These are phyloP conservation scores for Choloepus hoffmanni DNA, from an alignment of 2,113 vertebrate genomes.

Conservation along the genomic window DNA sequence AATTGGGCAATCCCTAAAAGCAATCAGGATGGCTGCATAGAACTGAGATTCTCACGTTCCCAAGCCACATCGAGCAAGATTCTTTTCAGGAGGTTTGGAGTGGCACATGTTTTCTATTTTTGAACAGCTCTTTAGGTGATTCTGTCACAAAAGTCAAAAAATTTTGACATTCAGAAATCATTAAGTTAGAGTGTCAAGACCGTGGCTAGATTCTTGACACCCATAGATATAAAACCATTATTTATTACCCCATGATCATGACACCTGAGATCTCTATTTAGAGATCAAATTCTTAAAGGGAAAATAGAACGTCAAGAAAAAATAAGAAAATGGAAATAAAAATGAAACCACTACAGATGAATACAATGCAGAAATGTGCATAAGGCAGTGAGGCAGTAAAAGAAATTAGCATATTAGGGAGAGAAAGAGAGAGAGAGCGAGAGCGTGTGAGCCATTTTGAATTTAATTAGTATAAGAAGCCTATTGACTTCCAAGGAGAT, in stretches of 20 bases:
- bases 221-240: neutral
- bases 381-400: no score
- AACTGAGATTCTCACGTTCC: neutral
- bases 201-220: neutral
- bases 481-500: neutral
- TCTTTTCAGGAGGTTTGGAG: neutral
- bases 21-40: neutral
- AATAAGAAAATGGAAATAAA: neutral
- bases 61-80: neutral
- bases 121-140: neutral
- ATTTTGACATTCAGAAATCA: neutral
- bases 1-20: neutral
- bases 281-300: neutral
- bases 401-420: neutral
- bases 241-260: neutral
- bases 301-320: neutral
- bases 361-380: neutral
- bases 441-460: neutral
- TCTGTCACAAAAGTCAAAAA: neutral
- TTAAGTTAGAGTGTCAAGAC: neutral
- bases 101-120: neutral
- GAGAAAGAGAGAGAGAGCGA: no score
- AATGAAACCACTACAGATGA: neutral
- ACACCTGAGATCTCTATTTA: neutral
- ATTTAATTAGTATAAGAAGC: neutral